phyloP scores from a whole-genome alignment of 2,797 vertebrate genomes.

The Myiotriccus ornatus region DNA sequence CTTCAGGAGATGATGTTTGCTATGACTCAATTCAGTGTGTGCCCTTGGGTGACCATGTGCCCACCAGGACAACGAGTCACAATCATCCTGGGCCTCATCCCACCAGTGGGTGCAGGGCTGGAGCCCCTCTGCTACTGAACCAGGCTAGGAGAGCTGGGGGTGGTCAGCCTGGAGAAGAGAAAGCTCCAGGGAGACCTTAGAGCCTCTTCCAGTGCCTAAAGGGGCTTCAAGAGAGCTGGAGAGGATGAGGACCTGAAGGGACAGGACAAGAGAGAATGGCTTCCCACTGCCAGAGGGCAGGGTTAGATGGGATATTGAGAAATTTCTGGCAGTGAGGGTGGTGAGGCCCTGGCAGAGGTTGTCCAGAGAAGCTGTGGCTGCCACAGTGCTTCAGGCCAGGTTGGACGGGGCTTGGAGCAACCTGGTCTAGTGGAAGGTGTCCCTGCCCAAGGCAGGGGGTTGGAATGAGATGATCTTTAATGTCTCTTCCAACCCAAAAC shows the following conservation, averaged over 20 bases:
- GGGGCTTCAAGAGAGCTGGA: background rate
- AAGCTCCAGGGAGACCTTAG: background rate
- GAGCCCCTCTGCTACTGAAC: background rate
- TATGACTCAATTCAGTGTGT: background rate
- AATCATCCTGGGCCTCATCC: background rate
- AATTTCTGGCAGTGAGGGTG: background rate
- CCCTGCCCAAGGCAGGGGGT: rapidly evolving
- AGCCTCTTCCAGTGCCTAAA: background rate
- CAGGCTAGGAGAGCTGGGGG: background rate
- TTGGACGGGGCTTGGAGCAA: rapidly evolving
- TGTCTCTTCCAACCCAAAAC: background rate
- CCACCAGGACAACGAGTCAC: background rate
- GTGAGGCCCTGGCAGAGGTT: rapidly evolving
- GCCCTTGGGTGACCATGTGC: background rate
- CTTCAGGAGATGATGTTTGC: background rate
- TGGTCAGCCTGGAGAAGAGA: background rate
- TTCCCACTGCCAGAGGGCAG: background rate
- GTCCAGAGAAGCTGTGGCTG: background rate
- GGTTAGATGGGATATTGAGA: rapidly evolving
- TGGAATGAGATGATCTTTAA: rapidly evolving
- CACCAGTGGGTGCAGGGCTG: rapidly evolving
- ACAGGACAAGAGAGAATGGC: rapidly evolving
- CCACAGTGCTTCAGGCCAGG: rapidly evolving
- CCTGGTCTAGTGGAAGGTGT: rapidly evolving
- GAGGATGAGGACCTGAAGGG: background rate